Conservation (phyloP, 2,113 vertebrate species). For the Climacteris rufus region DNA sequence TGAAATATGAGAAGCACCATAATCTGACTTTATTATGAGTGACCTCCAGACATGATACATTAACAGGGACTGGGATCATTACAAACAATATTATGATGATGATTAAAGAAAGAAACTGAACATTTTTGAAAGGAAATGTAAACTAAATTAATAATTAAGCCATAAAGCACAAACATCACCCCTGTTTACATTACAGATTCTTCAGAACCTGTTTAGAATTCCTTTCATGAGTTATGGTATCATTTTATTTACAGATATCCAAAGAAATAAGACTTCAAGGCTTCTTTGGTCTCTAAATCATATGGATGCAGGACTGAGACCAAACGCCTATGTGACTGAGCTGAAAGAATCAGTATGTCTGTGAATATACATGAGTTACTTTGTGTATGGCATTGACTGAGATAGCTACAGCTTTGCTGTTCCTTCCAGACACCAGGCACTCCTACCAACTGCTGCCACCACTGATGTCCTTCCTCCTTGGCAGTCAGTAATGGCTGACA, state of each 20-base stretch:
- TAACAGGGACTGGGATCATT: neutral
- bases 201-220: neutral
- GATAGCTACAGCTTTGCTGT: rapidly evolving
- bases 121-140: neutral
- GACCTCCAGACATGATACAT: neutral
- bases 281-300: neutral
- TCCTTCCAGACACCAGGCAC: neutral
- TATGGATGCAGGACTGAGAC: neutral
- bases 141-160: neutral
- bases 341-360: neutral
- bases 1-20: neutral
- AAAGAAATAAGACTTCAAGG: neutral
- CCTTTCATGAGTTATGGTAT: neutral
- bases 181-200: neutral
- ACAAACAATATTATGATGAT: neutral
- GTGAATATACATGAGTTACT: neutral
- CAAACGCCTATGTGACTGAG: neutral
- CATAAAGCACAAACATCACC: neutral
- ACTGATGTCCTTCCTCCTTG: neutral
- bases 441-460: neutral
- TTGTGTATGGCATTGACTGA: neutral
- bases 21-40: neutral
- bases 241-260: neutral
- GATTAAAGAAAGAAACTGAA: neutral
- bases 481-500: neutral